A percentile compares a stretch with the other conserved stretches of the same genome.
Conservation (phyloP, 2,113 vertebrate genomes). For the Rattus rattus region DNA sequence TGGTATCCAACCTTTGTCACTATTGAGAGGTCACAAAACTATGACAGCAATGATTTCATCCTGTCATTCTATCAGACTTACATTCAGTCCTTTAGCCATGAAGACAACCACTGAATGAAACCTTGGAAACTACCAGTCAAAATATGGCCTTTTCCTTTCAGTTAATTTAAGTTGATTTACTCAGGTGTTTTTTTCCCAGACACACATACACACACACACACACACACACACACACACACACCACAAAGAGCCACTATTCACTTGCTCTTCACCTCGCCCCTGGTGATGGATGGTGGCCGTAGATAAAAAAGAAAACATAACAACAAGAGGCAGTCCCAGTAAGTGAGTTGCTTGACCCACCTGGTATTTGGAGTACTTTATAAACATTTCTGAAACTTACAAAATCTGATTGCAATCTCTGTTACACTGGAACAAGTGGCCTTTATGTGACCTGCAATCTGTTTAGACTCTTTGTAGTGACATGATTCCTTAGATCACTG, state of each 20-base stretch:
- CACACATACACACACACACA: too few relatives aligned
- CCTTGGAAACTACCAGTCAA: not conserved
- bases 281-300: not conserved
- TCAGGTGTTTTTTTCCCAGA: too few relatives aligned
- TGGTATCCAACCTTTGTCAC: too few relatives aligned
- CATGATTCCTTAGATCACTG: not conserved
- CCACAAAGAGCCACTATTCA: not conserved
- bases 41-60: not conserved
- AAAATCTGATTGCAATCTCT: not conserved
- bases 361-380: not conserved
- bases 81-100: too few relatives aligned
- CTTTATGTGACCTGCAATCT: not conserved
- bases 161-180: not conserved
- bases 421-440: not conserved
- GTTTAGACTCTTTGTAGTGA: not conserved
- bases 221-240: too few relatives aligned
- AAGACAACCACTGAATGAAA: not conserved
- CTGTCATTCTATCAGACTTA: not conserved
- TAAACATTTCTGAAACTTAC: not conserved
- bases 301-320: not conserved
- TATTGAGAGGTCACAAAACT: not conserved
- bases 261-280: not conserved
- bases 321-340: not conserved
- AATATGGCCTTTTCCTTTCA: not conserved
- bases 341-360: not conserved